phyloP scores from a whole-genome alignment of 2,113 vertebrate species.

The Tyrannus savana region DNA sequence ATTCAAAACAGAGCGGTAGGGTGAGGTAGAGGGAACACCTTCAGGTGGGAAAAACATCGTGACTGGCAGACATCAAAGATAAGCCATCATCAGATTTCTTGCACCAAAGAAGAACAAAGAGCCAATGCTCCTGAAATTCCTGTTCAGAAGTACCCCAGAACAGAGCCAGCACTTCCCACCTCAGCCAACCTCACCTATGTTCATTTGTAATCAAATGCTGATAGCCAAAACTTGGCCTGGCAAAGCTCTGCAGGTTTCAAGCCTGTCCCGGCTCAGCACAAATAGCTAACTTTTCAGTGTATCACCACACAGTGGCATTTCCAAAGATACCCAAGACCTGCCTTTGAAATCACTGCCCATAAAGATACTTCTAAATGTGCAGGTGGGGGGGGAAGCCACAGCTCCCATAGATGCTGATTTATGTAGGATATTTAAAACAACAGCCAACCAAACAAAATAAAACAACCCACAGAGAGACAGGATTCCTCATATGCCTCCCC shows the following conservation, averaged over 20 bases:
- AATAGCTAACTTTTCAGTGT: background rate
- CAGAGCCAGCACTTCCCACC: constrained; percentile 32
- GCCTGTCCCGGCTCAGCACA: background rate
- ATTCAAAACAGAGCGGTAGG: constrained; percentile 21
- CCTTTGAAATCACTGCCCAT: background rate
- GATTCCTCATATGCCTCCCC: background rate
- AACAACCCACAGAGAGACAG: background rate
- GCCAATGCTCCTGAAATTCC: constrained; percentile 42
- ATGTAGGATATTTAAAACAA: background rate
- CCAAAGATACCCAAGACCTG: background rate
- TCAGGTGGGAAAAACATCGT: constrained; percentile 40
- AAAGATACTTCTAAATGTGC: background rate
- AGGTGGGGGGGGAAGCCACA: background rate
- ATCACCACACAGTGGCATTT: background rate
- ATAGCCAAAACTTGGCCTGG: constrained; percentile 38
- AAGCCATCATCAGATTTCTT: constrained; percentile 49
- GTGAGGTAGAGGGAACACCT: constrained; percentile 34
- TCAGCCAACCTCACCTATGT: constrained; percentile 38
- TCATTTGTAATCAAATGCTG: constrained; percentile 37
- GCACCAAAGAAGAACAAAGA: constrained; percentile 43
- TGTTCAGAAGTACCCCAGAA: constrained; percentile 57
- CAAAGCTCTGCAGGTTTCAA: background rate
- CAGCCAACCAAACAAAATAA: background rate
- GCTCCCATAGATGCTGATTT: background rate
- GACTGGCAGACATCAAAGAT: constrained; percentile 52